These are phyloP conservation scores for Coregonus ussuriensis DNA, from an alignment of 2,797 vertebrate genomes.

Conservation along the genomic window DNA sequence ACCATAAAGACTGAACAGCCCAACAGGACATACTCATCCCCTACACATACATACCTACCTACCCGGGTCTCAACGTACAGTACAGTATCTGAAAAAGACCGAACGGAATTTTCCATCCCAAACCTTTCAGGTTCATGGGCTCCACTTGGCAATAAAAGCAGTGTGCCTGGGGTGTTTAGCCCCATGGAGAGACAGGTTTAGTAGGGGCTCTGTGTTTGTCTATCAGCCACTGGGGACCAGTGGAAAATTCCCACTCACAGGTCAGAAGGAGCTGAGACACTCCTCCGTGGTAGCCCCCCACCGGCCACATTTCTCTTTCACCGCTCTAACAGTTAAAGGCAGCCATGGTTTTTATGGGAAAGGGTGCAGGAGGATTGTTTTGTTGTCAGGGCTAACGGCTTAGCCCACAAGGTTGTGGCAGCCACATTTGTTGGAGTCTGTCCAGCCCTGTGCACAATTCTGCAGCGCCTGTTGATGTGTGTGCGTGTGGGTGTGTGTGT, in stretches of 20 bases:
- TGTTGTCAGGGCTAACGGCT: conserved; percentile 72
- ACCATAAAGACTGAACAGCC: too few species aligned
- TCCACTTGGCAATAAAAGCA: too few species aligned
- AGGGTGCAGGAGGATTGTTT: conserved; percentile 72
- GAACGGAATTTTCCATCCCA: too few species aligned
- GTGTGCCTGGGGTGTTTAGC: too few species aligned
- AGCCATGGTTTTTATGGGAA: conserved; percentile 63
- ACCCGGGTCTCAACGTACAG: too few species aligned
- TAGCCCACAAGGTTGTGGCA: conserved; percentile 58
- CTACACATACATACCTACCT: too few species aligned
- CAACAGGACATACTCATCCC: too few species aligned
- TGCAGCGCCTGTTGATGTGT: conserved; percentile 22
- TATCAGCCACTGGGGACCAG: conserved; percentile 69
- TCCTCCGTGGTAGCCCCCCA: conserved; percentile 44
- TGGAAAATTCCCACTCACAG: conserved; percentile 79
- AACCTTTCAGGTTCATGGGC: too few species aligned
- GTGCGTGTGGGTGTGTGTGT: conserved; percentile 7
- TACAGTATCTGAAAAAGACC: too few species aligned
- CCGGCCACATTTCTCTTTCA: conserved; percentile 70
- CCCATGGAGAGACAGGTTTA: conserved; percentile 6
- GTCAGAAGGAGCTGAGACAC: conserved; percentile 42
- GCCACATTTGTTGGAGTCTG: conserved; percentile 60
- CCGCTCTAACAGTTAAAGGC: conserved; percentile 55
- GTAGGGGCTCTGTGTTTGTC: conserved; percentile 68
- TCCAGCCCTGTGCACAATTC: conserved; percentile 63